Evolutionary conservation across 1,140 invertebrate genomes (phyloP).

Genomic region (Eubasilissa regina): DNA sequence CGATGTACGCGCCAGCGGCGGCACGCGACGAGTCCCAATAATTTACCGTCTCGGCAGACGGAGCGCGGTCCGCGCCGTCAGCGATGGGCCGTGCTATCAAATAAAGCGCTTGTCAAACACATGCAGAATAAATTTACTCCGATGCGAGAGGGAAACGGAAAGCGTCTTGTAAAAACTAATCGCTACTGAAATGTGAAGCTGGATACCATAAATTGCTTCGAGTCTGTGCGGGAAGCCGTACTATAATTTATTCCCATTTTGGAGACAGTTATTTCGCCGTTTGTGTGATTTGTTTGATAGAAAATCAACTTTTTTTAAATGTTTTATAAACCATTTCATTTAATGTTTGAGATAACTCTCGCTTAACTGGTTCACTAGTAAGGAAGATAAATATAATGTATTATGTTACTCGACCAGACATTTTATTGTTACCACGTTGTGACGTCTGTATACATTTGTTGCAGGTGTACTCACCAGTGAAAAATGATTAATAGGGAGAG

Average conservation of each 20-base stretch:
- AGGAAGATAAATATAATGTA: too few species aligned
- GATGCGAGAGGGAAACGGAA: neutral
- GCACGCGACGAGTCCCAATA: neutral
- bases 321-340: too few species aligned
- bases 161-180: conserved; percentile 41
- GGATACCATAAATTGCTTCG: conserved; percentile 36
- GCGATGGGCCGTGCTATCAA: conserved; percentile 38
- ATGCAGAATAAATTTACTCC: conserved; percentile 41
- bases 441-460: too few species aligned
- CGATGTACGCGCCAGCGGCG: neutral
- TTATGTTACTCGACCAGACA: too few species aligned
- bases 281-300: neutral
- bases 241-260: conserved; percentile 23
- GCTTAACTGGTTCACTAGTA: too few species aligned
- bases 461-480: too few species aligned
- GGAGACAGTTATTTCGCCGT: conserved; percentile 24
- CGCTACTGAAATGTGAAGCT: conserved; percentile 37
- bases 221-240: conserved; percentile 14
- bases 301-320: too few species aligned
- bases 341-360: too few species aligned
- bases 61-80: too few species aligned
- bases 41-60: neutral
- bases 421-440: too few species aligned
- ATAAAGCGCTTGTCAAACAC: conserved; percentile 46
- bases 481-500: too few species aligned